phyloP scores from a whole-genome alignment of 2,797 vertebrate genomes.

The Gymnoscopelus microlampas region DNA sequence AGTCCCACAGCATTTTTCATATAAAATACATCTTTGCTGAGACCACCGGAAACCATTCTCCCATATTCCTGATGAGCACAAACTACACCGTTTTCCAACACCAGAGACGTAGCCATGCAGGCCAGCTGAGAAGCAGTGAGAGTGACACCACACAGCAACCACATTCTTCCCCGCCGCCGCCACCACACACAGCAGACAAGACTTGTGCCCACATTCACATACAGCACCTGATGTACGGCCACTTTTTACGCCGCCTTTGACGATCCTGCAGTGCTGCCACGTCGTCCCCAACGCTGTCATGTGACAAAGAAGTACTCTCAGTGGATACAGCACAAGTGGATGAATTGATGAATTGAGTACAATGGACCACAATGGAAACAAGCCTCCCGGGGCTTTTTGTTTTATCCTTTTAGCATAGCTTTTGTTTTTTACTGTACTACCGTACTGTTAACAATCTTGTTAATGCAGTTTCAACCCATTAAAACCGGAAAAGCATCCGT shows the following conservation, averaged over 20 bases:
- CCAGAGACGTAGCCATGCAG: constrained; percentile 35
- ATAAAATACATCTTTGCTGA: too few species aligned
- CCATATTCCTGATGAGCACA: too few species aligned
- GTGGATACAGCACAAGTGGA: not conserved
- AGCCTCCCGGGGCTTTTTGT: too few species aligned
- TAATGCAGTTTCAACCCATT: too few species aligned
- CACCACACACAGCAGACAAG: constrained; percentile 21
- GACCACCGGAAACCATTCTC: too few species aligned
- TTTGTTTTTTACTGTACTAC: too few species aligned
- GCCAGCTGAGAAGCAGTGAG: not conserved
- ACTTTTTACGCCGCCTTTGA: constrained; percentile 1
- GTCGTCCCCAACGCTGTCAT: constrained; percentile 39
- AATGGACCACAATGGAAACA: too few species aligned
- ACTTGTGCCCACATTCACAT: constrained; percentile 1
- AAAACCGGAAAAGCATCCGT: too few species aligned
- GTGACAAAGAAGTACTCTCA: constrained; percentile 6
- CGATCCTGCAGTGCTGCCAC: not conserved
- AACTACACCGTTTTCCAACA: constrained; percentile 17
- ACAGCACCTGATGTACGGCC: constrained; percentile 60
- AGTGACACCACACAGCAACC: constrained; percentile 15
- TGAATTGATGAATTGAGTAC: not conserved
- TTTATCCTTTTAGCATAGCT: too few species aligned
- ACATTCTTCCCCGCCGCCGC: constrained; percentile 20
- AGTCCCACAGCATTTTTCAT: too few species aligned
- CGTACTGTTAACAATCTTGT: too few species aligned